phyloP scores from a whole-genome alignment of 2,113 vertebrate genomes.

The Gymnarchus niloticus region DNA sequence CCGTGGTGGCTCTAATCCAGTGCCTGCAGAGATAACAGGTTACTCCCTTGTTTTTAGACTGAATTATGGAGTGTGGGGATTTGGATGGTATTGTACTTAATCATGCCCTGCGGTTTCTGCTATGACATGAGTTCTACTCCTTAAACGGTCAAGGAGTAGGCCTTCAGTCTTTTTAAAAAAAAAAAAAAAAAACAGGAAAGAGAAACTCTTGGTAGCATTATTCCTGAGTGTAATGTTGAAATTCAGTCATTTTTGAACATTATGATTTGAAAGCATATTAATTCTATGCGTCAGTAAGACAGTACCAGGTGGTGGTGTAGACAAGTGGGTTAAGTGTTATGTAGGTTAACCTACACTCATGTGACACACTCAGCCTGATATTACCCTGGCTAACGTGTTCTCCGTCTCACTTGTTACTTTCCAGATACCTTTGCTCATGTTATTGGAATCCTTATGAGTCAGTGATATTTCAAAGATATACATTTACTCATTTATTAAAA shows the following conservation, averaged over 20 bases:
- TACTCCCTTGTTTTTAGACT: neutral
- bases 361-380: neutral
- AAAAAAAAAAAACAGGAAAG: too few relatives aligned
- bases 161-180: too few relatives aligned
- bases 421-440: neutral
- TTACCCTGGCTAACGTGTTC: neutral
- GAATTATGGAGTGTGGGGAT: neutral
- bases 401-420: neutral
- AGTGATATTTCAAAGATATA: neutral
- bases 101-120: neutral
- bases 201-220: too few relatives aligned
- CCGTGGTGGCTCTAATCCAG: neutral
- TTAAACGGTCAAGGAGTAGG: too few relatives aligned
- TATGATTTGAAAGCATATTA: too few relatives aligned
- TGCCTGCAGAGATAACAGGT: neutral
- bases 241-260: too few relatives aligned
- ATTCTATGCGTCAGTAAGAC: too few relatives aligned
- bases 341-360: too few relatives aligned
- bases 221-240: too few relatives aligned
- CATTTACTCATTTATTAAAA: neutral
- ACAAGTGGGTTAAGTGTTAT: too few relatives aligned
- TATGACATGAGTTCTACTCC: too few relatives aligned
- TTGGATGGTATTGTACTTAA: neutral
- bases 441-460: neutral
- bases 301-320: too few relatives aligned